Conservation (phyloP, 1,140 invertebrate genomes). For the Ericerus pela region DNA sequence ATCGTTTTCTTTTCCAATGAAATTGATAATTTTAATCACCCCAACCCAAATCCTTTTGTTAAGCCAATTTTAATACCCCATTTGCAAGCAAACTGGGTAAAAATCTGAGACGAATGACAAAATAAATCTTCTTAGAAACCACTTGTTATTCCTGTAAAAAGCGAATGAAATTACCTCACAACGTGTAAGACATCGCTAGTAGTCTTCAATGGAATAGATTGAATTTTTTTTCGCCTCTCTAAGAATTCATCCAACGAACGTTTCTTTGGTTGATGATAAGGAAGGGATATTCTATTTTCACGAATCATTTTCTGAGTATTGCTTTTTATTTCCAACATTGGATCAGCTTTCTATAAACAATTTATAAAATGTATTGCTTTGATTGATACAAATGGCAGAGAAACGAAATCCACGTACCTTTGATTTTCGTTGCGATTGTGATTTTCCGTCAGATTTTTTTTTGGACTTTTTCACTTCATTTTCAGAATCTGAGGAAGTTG, state of each 20-base stretch:
- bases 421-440: too few species aligned
- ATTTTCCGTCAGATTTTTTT: too few species aligned
- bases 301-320: slow-evolving; percentile 48
- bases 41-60: too few species aligned
- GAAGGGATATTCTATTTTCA: slow-evolving; percentile 50
- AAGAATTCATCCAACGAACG: slow-evolving; percentile 56
- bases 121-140: too few species aligned
- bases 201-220: slow-evolving; percentile 36
- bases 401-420: too few species aligned
- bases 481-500: background rate
- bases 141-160: too few species aligned
- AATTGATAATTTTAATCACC: too few species aligned
- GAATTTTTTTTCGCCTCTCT: slow-evolving; percentile 28
- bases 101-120: too few species aligned
- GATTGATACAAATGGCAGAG: background rate
- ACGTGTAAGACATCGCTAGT: slow-evolving; percentile 36
- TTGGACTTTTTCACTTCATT: too few species aligned
- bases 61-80: too few species aligned
- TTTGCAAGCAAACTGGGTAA: too few species aligned
- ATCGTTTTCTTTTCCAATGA: too few species aligned
- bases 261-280: slow-evolving; percentile 62
- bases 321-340: slow-evolving; percentile 36
- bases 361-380: background rate
- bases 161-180: slow-evolving; percentile 38
- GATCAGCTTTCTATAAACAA: slow-evolving; percentile 26